Base-by-base conservation (phyloP, 30 jellyfish, hydroid and myxozoan species). In the Mastigias papua region DNA sequence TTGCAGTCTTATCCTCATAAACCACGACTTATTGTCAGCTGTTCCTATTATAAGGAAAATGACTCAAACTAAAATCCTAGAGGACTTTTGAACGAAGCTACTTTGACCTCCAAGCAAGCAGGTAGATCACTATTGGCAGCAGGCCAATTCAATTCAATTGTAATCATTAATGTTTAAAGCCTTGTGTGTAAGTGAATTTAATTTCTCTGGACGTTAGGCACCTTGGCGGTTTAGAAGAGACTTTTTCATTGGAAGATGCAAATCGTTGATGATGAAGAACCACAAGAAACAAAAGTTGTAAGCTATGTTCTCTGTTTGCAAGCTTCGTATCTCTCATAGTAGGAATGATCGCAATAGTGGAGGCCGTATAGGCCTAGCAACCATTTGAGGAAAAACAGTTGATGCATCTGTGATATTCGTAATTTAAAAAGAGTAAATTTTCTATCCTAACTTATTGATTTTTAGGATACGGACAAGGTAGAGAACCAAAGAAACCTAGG, bases 251-350 rank as follows among this genome's bases (percentile, higher is more conserved):
- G 23, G 27, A 54, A 54, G 67, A 54, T 11, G 51, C 80, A 65
- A 63, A 25, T 48, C 81, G 63, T 33, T 46, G 63, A 80, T 16
- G 81, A 80, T 80, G 90, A 78, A 80, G 48, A 80, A 80, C 90
- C 90, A 37, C 90, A 80, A 80, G 90, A 80, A 60, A 80, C 79
- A 62, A 63, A 61, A 25, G 63, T 80, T 29, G 81, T 61, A 61
- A 63, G 80, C 63, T 33, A 33, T 72, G 25, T 72, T 72, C 35
- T 69, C 28, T 1, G n/a, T n/a, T 27, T 69, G 13, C 9, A 6
- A 21, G 27, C 67, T 54, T 54, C 17, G 67, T 54, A 54, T 25
- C 27, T 19, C 27, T 19, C 9, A 54, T 16, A 54, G 67, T 54
- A 5, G 23, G 5, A 54, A 19, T 5, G 13, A 15, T 1, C 76